Evolutionary conservation across 2,113 vertebrate species (phyloP), one percentile per base, ranked within the genome.

Genomic region (Heterotilapia buettikoferi): DNA sequence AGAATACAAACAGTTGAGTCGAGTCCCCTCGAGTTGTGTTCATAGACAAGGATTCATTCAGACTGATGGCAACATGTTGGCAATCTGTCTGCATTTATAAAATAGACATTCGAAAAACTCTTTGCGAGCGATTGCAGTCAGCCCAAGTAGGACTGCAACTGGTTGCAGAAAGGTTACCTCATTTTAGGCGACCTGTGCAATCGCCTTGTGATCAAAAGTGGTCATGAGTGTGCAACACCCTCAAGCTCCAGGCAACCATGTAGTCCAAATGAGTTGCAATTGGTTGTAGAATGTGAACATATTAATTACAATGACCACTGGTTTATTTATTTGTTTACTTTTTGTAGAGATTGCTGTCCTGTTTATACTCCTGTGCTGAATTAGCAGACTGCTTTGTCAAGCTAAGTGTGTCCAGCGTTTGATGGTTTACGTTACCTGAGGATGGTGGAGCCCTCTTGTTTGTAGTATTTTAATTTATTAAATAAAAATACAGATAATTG

Each of bases 161-260:
- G 19, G 19, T 68, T 68, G 63, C 33, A 68, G 19, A 8, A 0
- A 40, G 19, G 63, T 68, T 13, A 33, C 33, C 0, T 68, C 1
- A 7, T 66, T 38, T 66, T 38, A 66, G 10, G 10, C 1, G 0
- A 66, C 33, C 33, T 38, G 19, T 21, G 33, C 6, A 66, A 38
- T 66, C 0, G 0, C 4, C 14, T 61, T 61, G 57, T 31, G 57
- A 61, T 31, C 57, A 61, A 61, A 61, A 61, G 57, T 1, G 57
- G 1, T 18, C 57, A 18, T 2, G 57, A 61, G 14, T 2, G 1
- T 2, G 56, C 57, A 61, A 10, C 57, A 61, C 26, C 57, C 0
- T 63, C 31, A 36, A 36, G 9, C 61, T 66, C 31, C 61, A 66
- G 61, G 61, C 31, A n/a, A n/a, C 31, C 61, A 3, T 66, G 4